These are phyloP conservation scores for Teleopsis dalmanni DNA, from an alignment of 1,140 invertebrate genomes.

Conservation along the genomic window DNA sequence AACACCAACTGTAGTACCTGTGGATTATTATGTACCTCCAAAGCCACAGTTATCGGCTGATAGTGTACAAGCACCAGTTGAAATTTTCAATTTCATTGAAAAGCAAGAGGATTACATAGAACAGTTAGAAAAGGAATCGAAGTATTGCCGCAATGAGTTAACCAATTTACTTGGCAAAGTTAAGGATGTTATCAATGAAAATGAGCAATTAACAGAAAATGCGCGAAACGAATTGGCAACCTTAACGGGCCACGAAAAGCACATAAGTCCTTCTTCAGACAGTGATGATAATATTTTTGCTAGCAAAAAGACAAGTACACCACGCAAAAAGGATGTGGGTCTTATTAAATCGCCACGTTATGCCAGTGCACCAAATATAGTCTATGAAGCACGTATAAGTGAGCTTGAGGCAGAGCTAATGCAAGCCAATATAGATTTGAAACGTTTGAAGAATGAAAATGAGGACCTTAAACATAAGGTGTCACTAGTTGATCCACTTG, in stretches of 20 bases:
- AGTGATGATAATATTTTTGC: constrained; percentile 48
- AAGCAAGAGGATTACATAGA: constrained; percentile 78
- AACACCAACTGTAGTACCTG: neutral
- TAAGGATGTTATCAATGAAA: constrained; percentile 72
- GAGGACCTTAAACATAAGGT: constrained; percentile 55
- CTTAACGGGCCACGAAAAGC: constrained; percentile 11
- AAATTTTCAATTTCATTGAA: constrained; percentile 66
- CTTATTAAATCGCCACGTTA: constrained; percentile 24
- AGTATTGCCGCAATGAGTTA: constrained; percentile 68
- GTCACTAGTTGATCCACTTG: constrained; percentile 45
- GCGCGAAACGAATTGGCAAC: constrained; percentile 47
- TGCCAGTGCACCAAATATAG: constrained; percentile 58
- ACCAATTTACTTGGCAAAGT: constrained; percentile 68
- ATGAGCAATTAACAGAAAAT: constrained; percentile 67
- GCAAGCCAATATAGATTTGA: constrained; percentile 65
- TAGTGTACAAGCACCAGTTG: constrained; percentile 38
- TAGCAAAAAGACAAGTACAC: constrained; percentile 19
- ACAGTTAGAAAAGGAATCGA: constrained; percentile 71
- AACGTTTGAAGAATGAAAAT: constrained; percentile 61
- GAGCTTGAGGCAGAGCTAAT: constrained; percentile 73
- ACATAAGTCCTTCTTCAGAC: constrained; percentile 35
- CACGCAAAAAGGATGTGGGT: constrained; percentile 19
- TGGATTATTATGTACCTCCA: constrained; percentile 10
- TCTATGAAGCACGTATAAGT: constrained; percentile 74
- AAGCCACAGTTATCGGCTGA: constrained; percentile 14